Evolutionary conservation across 2,113 vertebrate species (phyloP).

Genomic region (Tychaedon coryphoeus): DNA sequence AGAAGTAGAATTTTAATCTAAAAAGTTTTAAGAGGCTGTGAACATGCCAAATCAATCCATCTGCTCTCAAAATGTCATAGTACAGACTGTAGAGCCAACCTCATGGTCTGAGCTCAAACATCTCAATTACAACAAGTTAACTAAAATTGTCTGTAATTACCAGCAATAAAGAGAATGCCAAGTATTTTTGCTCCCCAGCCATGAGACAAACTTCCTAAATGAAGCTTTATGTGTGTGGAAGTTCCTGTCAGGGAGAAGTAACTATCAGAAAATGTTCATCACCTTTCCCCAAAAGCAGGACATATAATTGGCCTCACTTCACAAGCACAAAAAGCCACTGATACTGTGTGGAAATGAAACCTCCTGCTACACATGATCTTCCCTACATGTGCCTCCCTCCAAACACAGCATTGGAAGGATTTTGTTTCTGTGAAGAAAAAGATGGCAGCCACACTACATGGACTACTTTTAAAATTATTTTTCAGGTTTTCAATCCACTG

Average conservation of each 20-base stretch:
- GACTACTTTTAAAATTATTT: not conserved
- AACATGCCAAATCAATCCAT: not conserved
- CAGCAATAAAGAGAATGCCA: not conserved
- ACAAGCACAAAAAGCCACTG: not conserved
- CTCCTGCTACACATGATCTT: not conserved
- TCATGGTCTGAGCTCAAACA: not conserved
- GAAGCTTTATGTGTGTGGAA: not conserved
- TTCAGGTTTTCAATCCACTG: not conserved
- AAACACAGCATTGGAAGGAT: not conserved
- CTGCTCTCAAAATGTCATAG: not conserved
- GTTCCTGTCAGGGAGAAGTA: not conserved
- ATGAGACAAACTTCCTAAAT: not conserved
- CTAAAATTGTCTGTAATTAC: not conserved
- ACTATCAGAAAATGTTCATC: not conserved
- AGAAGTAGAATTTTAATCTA: not conserved
- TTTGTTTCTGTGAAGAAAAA: not conserved
- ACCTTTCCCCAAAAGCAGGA: not conserved
- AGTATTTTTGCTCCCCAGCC: not conserved
- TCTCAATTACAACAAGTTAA: not conserved
- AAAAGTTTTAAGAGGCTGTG: not conserved
- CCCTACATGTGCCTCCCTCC: not conserved
- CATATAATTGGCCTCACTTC: not conserved
- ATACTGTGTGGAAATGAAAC: not conserved
- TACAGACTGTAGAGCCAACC: not conserved
- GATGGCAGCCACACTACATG: not conserved